phyloP scores from a whole-genome alignment of 1,140 invertebrate species.

The Orchesella cincta region DNA sequence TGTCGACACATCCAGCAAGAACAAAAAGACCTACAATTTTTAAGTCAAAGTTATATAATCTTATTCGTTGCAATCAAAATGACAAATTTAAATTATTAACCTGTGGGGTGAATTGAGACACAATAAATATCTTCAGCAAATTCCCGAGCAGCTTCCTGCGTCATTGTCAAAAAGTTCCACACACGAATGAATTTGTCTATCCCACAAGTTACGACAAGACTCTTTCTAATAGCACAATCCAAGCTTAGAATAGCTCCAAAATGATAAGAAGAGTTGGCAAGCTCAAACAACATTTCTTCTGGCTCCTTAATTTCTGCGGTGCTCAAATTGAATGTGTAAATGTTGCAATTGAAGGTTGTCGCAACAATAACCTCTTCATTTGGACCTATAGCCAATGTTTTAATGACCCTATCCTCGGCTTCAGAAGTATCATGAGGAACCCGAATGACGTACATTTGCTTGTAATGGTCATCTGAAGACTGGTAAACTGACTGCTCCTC shows the following conservation, averaged over 20 bases:
- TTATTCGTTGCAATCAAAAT: no score
- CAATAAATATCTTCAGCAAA: slow-evolving; percentile 79
- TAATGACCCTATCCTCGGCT: slow-evolving; percentile 52
- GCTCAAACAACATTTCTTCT: slow-evolving; percentile 56
- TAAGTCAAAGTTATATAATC: no score
- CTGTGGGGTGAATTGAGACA: slow-evolving; percentile 76
- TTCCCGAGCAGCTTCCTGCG: slow-evolving; percentile 74
- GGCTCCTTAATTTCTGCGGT: slow-evolving; percentile 57
- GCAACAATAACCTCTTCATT: slow-evolving; percentile 58
- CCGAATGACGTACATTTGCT: slow-evolving; percentile 38
- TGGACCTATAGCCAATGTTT: slow-evolving; percentile 57
- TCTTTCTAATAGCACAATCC: slow-evolving; percentile 83
- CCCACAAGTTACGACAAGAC: slow-evolving; percentile 80
- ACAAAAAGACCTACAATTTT: slow-evolving; percentile 78
- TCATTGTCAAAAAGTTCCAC: slow-evolving; percentile 84
- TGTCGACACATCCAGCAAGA: slow-evolving; percentile 86
- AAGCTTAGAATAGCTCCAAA: slow-evolving; percentile 74
- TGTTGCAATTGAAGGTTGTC: slow-evolving; percentile 57
- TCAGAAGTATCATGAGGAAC: slow-evolving; percentile 40
- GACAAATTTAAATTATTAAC: slow-evolving; percentile 46
- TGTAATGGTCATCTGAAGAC: slow-evolving; percentile 49
- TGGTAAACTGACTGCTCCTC: slow-evolving; percentile 63
- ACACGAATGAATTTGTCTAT: slow-evolving; percentile 78
- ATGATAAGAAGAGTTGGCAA: slow-evolving; percentile 74
- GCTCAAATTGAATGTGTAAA: slow-evolving; percentile 57